These are phyloP conservation scores for Cybosia mesomella DNA, from an alignment of 2,888 invertebrate species.

Conservation along the genomic window DNA sequence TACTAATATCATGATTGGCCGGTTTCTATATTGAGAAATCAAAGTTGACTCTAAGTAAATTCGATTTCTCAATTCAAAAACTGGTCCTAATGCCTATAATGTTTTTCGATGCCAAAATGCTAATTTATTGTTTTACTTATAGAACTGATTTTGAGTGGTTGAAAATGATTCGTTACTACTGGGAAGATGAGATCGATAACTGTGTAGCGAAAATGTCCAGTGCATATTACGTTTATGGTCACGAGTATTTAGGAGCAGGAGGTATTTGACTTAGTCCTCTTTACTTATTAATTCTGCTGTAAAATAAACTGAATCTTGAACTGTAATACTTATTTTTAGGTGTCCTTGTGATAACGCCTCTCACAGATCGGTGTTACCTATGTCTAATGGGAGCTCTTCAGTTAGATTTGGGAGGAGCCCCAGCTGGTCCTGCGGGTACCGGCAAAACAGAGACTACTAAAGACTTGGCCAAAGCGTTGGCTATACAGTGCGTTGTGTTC, in stretches of 20 bases:
- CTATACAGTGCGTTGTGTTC: conserved; percentile 96
- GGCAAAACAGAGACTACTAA: conserved; percentile 97
- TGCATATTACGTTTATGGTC: conserved; percentile 93
- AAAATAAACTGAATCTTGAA: background rate
- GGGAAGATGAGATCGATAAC: conserved; percentile 92
- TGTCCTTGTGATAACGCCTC: conserved; percentile 95
- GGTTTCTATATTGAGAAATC: background rate
- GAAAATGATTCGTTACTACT: conserved; percentile 96
- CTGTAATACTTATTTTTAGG: conserved; percentile 63
- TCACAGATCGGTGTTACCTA: conserved; percentile 95
- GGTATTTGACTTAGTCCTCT: conserved; percentile 61
- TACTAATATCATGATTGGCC: conserved; percentile 48
- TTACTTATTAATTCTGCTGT: background rate
- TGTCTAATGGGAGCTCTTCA: conserved; percentile 96
- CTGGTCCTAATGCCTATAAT: background rate
- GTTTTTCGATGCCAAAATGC: background rate
- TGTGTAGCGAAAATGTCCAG: conserved; percentile 95
- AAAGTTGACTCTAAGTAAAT: background rate
- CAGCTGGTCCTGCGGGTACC: conserved; percentile 94
- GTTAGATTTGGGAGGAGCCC: conserved; percentile 95
- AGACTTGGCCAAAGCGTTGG: conserved; percentile 94
- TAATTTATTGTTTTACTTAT: conserved; percentile 36
- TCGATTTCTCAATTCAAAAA: background rate
- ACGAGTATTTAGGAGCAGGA: conserved; percentile 96
- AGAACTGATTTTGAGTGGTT: conserved; percentile 95